Evolutionary conservation across 1,140 invertebrate species (phyloP), one percentile per base, ranked within the genome.

Genomic region (Frieseomelitta varia): DNA sequence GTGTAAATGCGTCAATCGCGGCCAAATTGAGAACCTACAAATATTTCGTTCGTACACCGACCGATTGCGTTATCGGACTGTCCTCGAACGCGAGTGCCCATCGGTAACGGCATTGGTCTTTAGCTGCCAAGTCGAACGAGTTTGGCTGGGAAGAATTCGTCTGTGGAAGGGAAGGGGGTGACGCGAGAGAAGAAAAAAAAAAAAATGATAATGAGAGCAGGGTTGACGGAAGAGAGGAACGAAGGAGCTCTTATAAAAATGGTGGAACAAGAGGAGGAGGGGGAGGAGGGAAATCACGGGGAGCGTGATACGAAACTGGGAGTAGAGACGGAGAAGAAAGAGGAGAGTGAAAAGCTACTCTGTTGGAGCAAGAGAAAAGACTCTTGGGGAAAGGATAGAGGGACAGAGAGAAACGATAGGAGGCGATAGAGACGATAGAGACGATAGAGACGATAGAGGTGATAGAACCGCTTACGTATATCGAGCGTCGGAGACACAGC

Each of bases 401-500:
- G 69, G 24, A 21, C 67, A n/a, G 53, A 14, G 51, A 30, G 11
- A 55, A n/a, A 3, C 21, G 17, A 56, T 21, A 63, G n/a, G 39
- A 30, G 55, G 30, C 21, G 56, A n/a, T 34, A n/a, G 51, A 47
- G n/a, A 19, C 21, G 17, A 11, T 53, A 27, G 71, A 73, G 10
- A 53, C 17, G 51, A 55, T 51, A 55, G 12, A 27, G 63, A 3
- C 12, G 74, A 83, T 78, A 51, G 74, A 58, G 53, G 27, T 34
- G 76, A 84, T 84, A 79, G 81, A 84, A 79, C 79, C 47, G 65
- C 75, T 47, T 69, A 84, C 76, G 67, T 58, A 55, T 67, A 73
- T 24, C 47, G 17, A 67, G 68, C 30, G 30, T 15, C 69, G 63
- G 72, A 82, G 84, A 84, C 87, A 86, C 85, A 86, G 69, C 85